phyloP scores from a whole-genome alignment of 2,888 invertebrate genomes.

The Busseola fusca region DNA sequence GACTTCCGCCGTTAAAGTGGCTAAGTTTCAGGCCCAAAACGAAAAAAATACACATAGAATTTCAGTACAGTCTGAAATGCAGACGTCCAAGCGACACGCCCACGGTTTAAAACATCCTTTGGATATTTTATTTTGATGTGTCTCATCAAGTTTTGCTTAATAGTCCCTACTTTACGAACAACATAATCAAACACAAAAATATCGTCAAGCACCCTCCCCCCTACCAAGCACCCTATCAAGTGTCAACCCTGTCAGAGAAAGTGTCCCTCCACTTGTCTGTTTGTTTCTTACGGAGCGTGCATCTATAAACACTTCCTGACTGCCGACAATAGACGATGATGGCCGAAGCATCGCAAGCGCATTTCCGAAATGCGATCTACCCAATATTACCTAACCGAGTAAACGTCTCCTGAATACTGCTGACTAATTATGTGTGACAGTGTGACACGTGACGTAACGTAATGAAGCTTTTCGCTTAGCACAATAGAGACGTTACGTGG shows the following conservation, averaged over 20 bases:
- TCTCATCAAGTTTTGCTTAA: not conserved
- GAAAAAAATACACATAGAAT: too few species aligned
- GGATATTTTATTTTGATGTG: too few species aligned
- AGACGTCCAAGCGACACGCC: too few species aligned
- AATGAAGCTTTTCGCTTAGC: slow-evolving; percentile 30
- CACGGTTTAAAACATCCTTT: too few species aligned
- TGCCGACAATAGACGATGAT: slow-evolving; percentile 43
- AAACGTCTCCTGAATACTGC: slow-evolving; percentile 46
- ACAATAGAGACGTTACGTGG: slow-evolving; percentile 43
- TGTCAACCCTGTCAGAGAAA: slow-evolving; percentile 60
- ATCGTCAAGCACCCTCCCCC: not conserved
- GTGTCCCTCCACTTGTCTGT: slow-evolving; percentile 38
- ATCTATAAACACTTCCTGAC: slow-evolving; percentile 63
- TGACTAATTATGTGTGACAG: slow-evolving; percentile 24
- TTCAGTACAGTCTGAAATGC: too few species aligned
- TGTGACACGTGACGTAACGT: slow-evolving; percentile 33
- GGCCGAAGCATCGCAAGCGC: slow-evolving; percentile 37
- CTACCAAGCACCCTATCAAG: too few species aligned
- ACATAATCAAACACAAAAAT: too few species aligned
- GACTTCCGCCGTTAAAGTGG: too few species aligned
- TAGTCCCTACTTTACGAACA: not conserved
- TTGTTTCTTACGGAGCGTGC: slow-evolving; percentile 52
- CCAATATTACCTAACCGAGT: slow-evolving; percentile 45
- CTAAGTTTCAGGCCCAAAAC: too few species aligned
- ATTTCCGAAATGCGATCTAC: slow-evolving; percentile 55